Base-by-base conservation (phyloP, 53 echinoderm and acorn worm species). In the Holothuria leucospilota region DNA sequence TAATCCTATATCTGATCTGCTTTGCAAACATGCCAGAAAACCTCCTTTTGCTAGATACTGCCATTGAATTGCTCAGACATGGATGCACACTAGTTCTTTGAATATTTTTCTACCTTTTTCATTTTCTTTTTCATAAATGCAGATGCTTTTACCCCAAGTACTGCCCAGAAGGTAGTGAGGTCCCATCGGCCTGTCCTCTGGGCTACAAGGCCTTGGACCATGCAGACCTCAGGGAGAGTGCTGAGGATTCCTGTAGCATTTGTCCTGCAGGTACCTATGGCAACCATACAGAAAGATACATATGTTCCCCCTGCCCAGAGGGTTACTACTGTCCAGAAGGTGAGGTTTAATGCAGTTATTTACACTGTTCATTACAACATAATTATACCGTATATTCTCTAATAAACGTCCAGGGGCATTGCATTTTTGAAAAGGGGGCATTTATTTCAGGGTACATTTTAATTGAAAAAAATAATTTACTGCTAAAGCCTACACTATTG, bases 301-400 rank as follows among this genome's bases (percentile, higher is more conserved):
- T 75, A 41, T 97, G 98, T 53, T 89, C 93, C 0, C 84, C 87
- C 30, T 97, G 98, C 77, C 88, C 92, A 0, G 92, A 87, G 63
- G 96, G 97, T 25, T 97, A 93, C 90, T 97, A 95, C 71, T 97
- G 98, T 41, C 98, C 98, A 25, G 95, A 91, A 94, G 98, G 96
- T 96, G 85, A 82, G 68, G 38, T 5, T 38, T 23, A 42, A 13
- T 29, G 21, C 74, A 40, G 20, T 56, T 56, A 7, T 56, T 9
- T 46, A 46, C 46, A 8, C 8, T 46, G 46, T 34, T 34, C 34
- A 34, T 34, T 34, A 34, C 1, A 3, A 34, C 34, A 34, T 34
- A n/a, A n/a, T n/a, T n/a, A n/a, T n/a, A n/a, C n/a, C n/a, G n/a
- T n/a, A n/a, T n/a, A n/a, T n/a, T n/a, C n/a, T n/a, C n/a, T n/a